Percentiles rank a stretch among this genome's conserved stretches.
Evolutionary conservation across 2,888 invertebrate species (phyloP).

Genomic region (Stictocephala bisonia): DNA sequence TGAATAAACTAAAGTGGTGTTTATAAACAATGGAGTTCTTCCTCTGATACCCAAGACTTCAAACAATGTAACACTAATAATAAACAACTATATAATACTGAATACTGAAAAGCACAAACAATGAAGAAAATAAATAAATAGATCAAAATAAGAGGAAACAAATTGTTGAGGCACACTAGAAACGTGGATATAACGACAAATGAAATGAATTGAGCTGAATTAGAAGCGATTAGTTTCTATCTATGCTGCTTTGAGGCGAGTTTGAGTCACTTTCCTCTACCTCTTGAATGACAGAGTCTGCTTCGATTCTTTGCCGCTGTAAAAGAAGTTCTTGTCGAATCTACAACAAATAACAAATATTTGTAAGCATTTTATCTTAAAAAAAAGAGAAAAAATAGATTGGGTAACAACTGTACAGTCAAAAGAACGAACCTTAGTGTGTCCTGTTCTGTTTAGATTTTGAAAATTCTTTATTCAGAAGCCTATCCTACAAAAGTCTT

Average conservation of each 20-base stretch:
- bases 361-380: too few species aligned
- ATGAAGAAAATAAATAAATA: neutral
- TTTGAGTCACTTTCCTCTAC: conserved; percentile 64
- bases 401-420: neutral
- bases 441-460: neutral
- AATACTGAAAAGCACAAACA: neutral
- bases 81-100: too few species aligned
- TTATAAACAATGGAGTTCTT: too few species aligned
- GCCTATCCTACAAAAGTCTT: too few species aligned
- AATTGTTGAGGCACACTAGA: neutral
- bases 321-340: conserved; percentile 65
- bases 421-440: neutral
- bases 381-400: too few species aligned
- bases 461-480: too few species aligned
- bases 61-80: too few species aligned
- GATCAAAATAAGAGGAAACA: neutral
- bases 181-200: too few species aligned
- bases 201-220: neutral
- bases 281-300: conserved; percentile 77
- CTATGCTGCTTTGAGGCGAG: conserved; percentile 40
- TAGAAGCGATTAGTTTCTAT: conserved; percentile 2
- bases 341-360: conserved; percentile 43
- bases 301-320: conserved; percentile 73
- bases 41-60: too few species aligned
- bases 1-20: too few species aligned